Conservation (phyloP, 1,140 invertebrate genomes). For the Drosophila subobscura region DNA sequence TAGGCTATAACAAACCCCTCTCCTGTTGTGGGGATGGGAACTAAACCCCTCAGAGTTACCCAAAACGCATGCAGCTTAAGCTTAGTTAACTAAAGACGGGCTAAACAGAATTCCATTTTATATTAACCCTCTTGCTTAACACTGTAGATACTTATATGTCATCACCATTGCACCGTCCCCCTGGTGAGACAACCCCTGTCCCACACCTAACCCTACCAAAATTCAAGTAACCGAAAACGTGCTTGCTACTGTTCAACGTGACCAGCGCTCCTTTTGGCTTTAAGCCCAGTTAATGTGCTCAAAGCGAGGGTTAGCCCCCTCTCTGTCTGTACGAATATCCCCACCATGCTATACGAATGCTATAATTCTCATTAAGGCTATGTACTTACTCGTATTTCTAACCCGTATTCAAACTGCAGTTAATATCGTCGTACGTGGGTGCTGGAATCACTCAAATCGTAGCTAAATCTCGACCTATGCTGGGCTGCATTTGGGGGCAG, state of each 20-base stretch:
- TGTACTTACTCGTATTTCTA: slow-evolving; percentile 51
- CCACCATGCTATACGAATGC: slow-evolving; percentile 28
- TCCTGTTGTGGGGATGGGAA: no score
- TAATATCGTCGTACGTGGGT: slow-evolving; percentile 25
- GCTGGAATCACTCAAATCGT: slow-evolving; percentile 18
- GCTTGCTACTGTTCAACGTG: slow-evolving; percentile 67
- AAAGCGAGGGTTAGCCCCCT: slow-evolving; percentile 23
- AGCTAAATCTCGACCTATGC: slow-evolving; percentile 36
- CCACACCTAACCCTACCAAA: slow-evolving; percentile 12
- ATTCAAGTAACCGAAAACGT: slow-evolving; percentile 64
- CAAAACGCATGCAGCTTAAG: slow-evolving; percentile 46
- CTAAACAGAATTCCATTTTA: slow-evolving; percentile 50
- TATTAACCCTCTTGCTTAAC: slow-evolving; percentile 55
- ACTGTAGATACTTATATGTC: slow-evolving; percentile 63
- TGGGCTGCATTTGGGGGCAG: slow-evolving; percentile 62
- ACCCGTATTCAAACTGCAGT: slow-evolving; percentile 46
- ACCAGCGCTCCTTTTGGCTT: slow-evolving; percentile 67
- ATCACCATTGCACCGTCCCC: slow-evolving; percentile 38
- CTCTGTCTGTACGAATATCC: slow-evolving; percentile 38
- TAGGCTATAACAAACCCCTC: not conserved
- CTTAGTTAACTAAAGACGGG: slow-evolving; percentile 38
- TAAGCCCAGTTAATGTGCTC: slow-evolving; percentile 48
- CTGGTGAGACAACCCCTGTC: not conserved
- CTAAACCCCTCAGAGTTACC: slow-evolving; percentile 5
- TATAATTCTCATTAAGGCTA: slow-evolving; percentile 65